Conservation (phyloP, 2,797 vertebrate species). For the Spondyliosoma cantharus region DNA sequence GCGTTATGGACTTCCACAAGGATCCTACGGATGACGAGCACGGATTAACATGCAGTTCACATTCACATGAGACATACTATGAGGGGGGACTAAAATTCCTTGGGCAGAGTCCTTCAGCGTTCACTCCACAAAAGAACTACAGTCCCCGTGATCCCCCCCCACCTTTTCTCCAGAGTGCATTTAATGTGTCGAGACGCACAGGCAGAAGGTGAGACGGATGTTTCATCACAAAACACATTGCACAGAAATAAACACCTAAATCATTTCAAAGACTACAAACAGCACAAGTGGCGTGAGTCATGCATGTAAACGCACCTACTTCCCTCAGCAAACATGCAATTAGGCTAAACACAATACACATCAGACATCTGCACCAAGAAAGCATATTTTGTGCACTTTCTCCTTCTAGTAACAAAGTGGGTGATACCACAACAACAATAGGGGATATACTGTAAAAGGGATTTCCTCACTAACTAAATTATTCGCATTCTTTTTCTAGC, state of each 20-base stretch:
- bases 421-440: constrained; percentile 1
- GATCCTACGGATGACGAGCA: constrained; percentile 5
- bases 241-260: not conserved
- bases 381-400: constrained; percentile 1
- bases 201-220: not conserved
- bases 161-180: constrained; percentile 17
- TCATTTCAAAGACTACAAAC: not conserved
- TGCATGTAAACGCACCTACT: not conserved
- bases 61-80: constrained; percentile 7
- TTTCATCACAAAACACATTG: constrained; percentile 27
- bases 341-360: constrained; percentile 2
- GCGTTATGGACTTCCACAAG: constrained; percentile 9
- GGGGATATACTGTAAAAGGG: constrained; percentile 2
- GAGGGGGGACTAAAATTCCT: not conserved
- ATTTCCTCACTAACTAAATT: constrained; percentile 20
- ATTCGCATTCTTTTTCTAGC: constrained; percentile 5
- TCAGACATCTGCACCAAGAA: not conserved
- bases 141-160: constrained; percentile 11
- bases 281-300: constrained; percentile 10
- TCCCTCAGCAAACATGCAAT: constrained; percentile 6
- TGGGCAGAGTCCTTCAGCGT: not conserved
- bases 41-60: not conserved
- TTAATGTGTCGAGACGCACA: constrained; percentile 19
- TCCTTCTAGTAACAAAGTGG: not conserved
- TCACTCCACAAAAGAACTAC: constrained; percentile 13